A percentile compares a stretch with the other conserved stretches of the same genome.
These are phyloP conservation scores for Neria commutata DNA, from an alignment of 2,888 invertebrate species.

Conservation along the genomic window DNA sequence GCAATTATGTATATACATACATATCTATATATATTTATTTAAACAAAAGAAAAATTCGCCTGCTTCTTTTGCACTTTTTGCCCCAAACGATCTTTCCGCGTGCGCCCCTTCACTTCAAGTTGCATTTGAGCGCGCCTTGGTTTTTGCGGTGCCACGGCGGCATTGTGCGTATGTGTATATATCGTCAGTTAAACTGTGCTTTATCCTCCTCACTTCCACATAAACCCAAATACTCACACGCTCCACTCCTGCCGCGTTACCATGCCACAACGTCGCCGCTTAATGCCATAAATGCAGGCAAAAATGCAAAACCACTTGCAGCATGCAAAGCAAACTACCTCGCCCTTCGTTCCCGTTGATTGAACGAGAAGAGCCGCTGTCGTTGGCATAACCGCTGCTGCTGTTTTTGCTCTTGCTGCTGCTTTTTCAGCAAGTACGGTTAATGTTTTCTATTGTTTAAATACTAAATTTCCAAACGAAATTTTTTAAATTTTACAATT, in stretches of 20 bases:
- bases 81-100: too few species aligned
- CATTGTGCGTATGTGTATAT: too few species aligned
- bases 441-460: too few species aligned
- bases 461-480: neutral
- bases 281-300: neutral
- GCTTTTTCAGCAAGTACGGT: neutral
- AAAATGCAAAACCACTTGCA: too few species aligned
- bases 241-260: conserved; percentile 5
- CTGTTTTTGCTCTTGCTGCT: neutral
- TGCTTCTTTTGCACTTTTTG: conserved; percentile 13
- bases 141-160: neutral
- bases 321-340: neutral
- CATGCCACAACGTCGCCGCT: conserved; percentile 10
- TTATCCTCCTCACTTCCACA: too few species aligned
- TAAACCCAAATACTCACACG: conserved; percentile 22
- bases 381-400: too few species aligned
- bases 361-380: neutral
- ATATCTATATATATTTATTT: too few species aligned
- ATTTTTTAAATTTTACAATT: neutral
- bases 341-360: neutral
- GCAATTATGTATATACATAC: too few species aligned
- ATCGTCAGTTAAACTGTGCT: too few species aligned
- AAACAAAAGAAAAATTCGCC: too few species aligned
- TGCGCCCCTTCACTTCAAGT: conserved; percentile 8
- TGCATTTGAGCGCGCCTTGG: conserved; percentile 7